Base-by-base conservation (phyloP, 2,113 vertebrate genomes). In the Cephalopholis sonnerati region DNA sequence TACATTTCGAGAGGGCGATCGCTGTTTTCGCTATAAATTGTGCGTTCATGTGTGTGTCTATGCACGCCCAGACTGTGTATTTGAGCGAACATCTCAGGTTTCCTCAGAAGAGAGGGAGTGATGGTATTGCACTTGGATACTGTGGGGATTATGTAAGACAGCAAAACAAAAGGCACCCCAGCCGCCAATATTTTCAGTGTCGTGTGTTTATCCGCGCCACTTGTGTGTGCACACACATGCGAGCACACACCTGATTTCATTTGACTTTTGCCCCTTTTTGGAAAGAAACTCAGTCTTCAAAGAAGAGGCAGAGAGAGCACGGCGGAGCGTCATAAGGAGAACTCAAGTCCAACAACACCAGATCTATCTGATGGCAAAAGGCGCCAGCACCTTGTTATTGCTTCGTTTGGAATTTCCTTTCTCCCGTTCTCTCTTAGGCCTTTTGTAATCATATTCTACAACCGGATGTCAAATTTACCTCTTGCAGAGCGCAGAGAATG, bases 241-340 rank as follows among this genome's bases (percentile, higher is more conserved):
- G 20, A n/a, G 66, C 59, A 69, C 87, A 88, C 92, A 89, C 84
- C 83, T 92, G 89, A 92, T 83, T 92, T 84, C 80, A 87, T 73
- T 94, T 93, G 91, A 90, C 87, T 78, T 91, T 79, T 92, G 88
- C 63, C 81, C 77, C 50, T 68, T 59, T 77, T 81, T 68, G 48
- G 39, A 55, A 71, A 87, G 83, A 77, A 90, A 87, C 75, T 54
- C 41, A 13, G 70, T 48, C 88, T 91, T 93, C 92, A 91, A 91
- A 89, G 87, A 63, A 74, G 59, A 74, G 74, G 36, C 25, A 54
- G 79, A 58, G 75, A 36, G 77, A 72, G 75, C 73, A 44, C 64
- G 20, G 77, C 15, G 81, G 36, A 83, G 81, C 77, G 64, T 89
- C 86, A 55, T 55, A 55, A 48, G 69, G 84, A 65, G 74, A 86